Conservation (phyloP, 2,797 vertebrate species). For the Naso thynnoides region DNA sequence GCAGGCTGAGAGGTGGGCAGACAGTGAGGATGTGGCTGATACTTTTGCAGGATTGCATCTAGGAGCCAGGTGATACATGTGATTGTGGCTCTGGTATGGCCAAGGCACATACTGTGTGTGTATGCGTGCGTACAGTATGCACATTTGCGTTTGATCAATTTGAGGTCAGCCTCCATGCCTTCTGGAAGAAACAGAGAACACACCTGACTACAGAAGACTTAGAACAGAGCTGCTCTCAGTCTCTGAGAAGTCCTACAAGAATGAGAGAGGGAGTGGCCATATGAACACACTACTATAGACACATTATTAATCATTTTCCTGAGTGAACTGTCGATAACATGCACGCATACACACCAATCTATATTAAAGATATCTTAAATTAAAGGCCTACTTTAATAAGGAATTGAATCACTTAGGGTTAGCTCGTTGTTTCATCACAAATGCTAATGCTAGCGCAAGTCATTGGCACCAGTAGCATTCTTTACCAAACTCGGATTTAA, state of each 20-base stretch:
- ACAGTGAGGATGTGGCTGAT: slow-evolving; percentile 54
- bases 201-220: slow-evolving; percentile 88
- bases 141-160: slow-evolving; percentile 51
- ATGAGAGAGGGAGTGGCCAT: slow-evolving; percentile 84
- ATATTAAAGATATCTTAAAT: neutral
- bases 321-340: slow-evolving; percentile 34
- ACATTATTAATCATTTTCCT: slow-evolving; percentile 37
- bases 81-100: slow-evolving; percentile 51
- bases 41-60: slow-evolving; percentile 53
- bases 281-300: slow-evolving; percentile 76
- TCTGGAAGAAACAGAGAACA: slow-evolving; percentile 82
- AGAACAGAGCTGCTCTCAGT: slow-evolving; percentile 86
- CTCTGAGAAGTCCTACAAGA: slow-evolving; percentile 86
- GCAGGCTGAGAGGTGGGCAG: slow-evolving; percentile 55
- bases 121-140: slow-evolving; percentile 47
- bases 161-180: slow-evolving; percentile 81
- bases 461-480: no score
- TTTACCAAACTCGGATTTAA: no score
- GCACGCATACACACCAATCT: slow-evolving; percentile 35
- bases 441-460: no score
- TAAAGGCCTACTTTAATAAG: slow-evolving; percentile 9
- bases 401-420: no score
- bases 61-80: slow-evolving; percentile 61
- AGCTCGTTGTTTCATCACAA: no score
- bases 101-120: slow-evolving; percentile 53